Evolutionary conservation across 2,888 invertebrate genomes (phyloP), one percentile per base, ranked within the genome.

Genomic region (Campoletis raptor): DNA sequence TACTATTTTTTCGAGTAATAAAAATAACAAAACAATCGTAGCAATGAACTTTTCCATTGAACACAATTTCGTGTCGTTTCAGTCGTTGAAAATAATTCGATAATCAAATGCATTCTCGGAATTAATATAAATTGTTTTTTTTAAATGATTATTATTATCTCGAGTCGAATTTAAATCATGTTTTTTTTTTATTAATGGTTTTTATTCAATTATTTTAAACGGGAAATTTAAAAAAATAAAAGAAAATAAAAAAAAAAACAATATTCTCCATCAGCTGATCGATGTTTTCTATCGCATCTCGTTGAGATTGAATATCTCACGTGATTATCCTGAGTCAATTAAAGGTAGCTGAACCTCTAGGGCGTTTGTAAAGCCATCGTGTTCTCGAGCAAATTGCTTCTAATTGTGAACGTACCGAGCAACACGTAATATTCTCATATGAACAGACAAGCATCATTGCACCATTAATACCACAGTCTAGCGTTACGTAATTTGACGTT

Each of bases 331-430:
- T 61, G 45, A 48, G 52, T 79, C 40, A 73, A 85, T 84, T 40
- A 37, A 69, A 87, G 89, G 89, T 88, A 69, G 82, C 80, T 89
- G 89, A 89, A 89, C 89, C 80, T 88, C 72, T 70, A 48, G 52
- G 66, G 79, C 40, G 57, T 81, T 79, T 67, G 72, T 83, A 36
- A 52, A 76, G 40, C 84, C 80, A 76, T 87, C 79, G 83, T 12
- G 70, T 37, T 80, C 74, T 84, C 82, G 72, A 69, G 85, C 78
- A 83, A 89, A 89, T 89, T 88, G 86, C 61, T 79, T 82, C 87
- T 89, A 89, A 89, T 89, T 88, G 86, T 84, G 81, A 82, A 66
- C 45, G 36, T 73, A 79, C 67, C 82, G 77, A 52, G 80, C 45
- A 70, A 64, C 82, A 85, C 85, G 85, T 84, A 83, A 88, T 77